Conservation (phyloP, 2,113 vertebrate genomes). For the Microcebus ravelobensis region DNA sequence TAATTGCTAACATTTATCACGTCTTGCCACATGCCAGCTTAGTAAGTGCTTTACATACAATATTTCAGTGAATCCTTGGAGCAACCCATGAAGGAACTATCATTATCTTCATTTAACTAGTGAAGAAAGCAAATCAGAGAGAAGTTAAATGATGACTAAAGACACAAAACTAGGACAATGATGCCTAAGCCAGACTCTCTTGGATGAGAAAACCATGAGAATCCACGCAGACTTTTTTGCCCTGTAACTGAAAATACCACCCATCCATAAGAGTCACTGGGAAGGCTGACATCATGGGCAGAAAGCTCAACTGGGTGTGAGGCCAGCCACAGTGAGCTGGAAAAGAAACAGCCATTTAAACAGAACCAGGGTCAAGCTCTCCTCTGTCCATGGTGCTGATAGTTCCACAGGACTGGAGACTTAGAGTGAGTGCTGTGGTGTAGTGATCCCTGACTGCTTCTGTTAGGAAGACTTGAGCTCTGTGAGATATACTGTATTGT, state of each 20-base stretch:
- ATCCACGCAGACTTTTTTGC: not conserved
- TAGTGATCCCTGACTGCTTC: not conserved
- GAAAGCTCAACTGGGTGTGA: not conserved
- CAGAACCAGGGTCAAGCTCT: fast-evolving
- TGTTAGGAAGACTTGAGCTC: not conserved
- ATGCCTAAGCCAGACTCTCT: not conserved
- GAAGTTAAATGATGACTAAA: not conserved
- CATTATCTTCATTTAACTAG: not conserved
- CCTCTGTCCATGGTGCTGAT: not conserved
- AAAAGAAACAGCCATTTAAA: not conserved
- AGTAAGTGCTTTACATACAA: not conserved
- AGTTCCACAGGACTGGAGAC: not conserved
- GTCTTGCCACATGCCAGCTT: not conserved
- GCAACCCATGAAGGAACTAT: not conserved
- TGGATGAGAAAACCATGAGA: not conserved
- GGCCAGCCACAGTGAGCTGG: not conserved
- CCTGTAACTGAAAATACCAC: not conserved
- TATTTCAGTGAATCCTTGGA: slow-evolving; percentile 35
- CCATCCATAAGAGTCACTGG: not conserved
- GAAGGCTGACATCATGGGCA: not conserved
- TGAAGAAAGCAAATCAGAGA: not conserved
- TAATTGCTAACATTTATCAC: slow-evolving; percentile 3
- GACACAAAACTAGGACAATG: not conserved
- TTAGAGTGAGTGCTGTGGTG: no score
- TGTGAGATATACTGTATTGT: not conserved